Conservation (phyloP, 1,140 invertebrate species). For the Orchestia grillus region DNA sequence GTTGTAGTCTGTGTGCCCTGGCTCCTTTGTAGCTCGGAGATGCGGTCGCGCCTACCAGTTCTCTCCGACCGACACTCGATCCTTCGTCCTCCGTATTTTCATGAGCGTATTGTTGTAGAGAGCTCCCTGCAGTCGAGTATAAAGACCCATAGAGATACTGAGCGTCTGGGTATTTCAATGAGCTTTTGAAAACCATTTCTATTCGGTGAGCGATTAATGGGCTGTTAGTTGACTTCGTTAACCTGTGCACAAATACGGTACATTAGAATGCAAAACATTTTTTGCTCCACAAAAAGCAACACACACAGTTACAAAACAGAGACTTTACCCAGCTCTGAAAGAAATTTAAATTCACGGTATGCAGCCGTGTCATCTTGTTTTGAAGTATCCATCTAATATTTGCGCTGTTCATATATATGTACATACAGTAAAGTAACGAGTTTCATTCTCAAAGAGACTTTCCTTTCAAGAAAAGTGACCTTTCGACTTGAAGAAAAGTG, state of each 20-base stretch:
- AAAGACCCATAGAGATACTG: neutral
- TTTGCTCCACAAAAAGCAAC: neutral
- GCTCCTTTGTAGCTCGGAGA: neutral
- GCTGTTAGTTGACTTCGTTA: neutral
- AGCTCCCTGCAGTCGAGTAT: neutral
- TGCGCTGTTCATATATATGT: neutral
- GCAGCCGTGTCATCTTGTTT: neutral
- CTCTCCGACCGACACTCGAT: neutral
- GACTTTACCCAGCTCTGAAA: too few relatives aligned
- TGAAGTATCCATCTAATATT: neutral
- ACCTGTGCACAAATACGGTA: neutral
- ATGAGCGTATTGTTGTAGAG: neutral
- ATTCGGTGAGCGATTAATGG: neutral
- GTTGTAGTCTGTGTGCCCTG: neutral
- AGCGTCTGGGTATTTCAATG: neutral
- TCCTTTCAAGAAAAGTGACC: neutral
- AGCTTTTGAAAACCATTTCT: neutral
- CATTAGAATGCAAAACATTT: neutral
- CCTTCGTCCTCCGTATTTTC: neutral
- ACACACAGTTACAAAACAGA: neutral
- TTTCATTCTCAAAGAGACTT: neutral
- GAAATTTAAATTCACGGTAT: too few relatives aligned
- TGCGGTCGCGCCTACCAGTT: neutral
- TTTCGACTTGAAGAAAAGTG: neutral
- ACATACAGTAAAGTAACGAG: neutral